Base-by-base conservation (phyloP, 1,140 invertebrate genomes). In the Scaptomyza montana region DNA sequence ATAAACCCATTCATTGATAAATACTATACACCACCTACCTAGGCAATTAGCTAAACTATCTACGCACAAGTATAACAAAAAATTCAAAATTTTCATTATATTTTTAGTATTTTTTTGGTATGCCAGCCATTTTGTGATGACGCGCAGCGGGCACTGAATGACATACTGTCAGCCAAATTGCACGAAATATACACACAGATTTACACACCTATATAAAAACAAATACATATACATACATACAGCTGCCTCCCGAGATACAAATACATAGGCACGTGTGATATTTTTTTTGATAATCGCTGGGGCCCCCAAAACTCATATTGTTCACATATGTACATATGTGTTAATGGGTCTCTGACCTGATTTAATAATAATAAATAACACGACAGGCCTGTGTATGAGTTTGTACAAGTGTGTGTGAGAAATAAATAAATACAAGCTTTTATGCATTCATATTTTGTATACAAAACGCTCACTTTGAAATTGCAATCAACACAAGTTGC, bases 331-430 rank as follows among this genome's bases (percentile, higher is more conserved):
- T 60, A 43, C 72, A 82, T 89, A 55, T 90, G 86, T 90, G 86
- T 90, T 90, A 90, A 90, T 90, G 86, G 86, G 86, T 90, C 86
- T 90, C 86, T 90, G 86, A 90, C 86, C 86, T 90, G 86, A 90
- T 90, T 90, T 89, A 89, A 89, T 85, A 89, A 90, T 87, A 90
- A 90, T 82, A 89, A 89, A 89, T 89, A 89, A 74, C 63, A 64
- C 72, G 66, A 69, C 61, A 53, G 21, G 21, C 28, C 16, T n/a
- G 12, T 53, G 41, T 43, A 33, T 59, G 69, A 10, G n/a, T 57
- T 41, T 54, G 57, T 25, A 41, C 46, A 6, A 45, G 69, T 16
- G 10, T 57, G 47, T 54, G 57, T 25, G 46, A 41, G n/a, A 50
- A 30, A 62, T 66, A 67, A 62, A 67, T 41, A 55, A 30, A 53